Evolutionary conservation across 1,140 invertebrate genomes (phyloP).

Genomic region (Apis mellifera): DNA sequence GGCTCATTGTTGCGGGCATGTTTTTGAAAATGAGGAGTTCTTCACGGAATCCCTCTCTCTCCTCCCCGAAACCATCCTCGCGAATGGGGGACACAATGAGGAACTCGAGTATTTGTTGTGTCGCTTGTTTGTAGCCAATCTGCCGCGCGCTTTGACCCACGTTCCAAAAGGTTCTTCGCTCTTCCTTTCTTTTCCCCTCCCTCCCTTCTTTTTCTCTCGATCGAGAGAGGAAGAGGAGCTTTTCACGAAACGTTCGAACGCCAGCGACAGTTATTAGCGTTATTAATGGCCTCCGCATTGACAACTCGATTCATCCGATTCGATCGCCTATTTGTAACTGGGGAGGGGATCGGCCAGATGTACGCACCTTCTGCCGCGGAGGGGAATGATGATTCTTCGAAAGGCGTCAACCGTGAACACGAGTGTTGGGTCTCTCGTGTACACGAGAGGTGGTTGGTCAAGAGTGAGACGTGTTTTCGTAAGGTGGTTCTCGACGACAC

Average conservation of each 20-base stretch:
- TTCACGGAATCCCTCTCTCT: constrained; percentile 26
- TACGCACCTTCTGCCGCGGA: constrained; percentile 34
- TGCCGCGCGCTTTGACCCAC: constrained; percentile 70
- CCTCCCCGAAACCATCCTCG: constrained; percentile 40
- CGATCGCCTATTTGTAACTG: constrained; percentile 55
- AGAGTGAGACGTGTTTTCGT: background rate
- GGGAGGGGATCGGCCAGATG: constrained; percentile 57
- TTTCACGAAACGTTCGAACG: constrained; percentile 53
- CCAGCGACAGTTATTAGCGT: constrained; percentile 78
- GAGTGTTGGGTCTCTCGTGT: background rate
- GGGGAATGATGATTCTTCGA: constrained; percentile 30
- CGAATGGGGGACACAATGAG: constrained; percentile 70
- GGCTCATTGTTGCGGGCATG: constrained; percentile 80
- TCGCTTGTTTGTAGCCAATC: constrained; percentile 78
- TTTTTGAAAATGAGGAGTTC: constrained; percentile 78
- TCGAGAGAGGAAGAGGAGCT: constrained; percentile 1
- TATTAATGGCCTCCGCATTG: constrained; percentile 77
- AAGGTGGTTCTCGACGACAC: background rate
- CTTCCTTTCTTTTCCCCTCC: constrained; percentile 11
- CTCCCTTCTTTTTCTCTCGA: no score
- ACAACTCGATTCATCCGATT: constrained; percentile 64
- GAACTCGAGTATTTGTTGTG: constrained; percentile 79
- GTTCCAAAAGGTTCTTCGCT: constrained; percentile 23
- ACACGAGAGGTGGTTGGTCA: background rate
- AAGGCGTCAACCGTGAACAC: constrained; percentile 20